Evolutionary conservation across 2,797 vertebrate genomes (phyloP).

Genomic region (Acanthiza pusilla): DNA sequence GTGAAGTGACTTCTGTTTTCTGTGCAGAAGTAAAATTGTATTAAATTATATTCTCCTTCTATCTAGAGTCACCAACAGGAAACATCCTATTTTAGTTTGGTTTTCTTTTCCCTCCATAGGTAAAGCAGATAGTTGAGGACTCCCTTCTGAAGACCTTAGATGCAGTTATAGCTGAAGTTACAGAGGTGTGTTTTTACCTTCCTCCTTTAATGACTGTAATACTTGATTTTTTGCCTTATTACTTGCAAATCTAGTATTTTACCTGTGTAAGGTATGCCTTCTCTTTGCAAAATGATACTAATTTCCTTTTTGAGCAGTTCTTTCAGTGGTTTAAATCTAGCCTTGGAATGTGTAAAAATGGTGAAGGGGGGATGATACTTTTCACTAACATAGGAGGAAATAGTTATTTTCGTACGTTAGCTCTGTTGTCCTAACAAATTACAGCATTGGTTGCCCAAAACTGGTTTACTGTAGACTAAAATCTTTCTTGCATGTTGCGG

Average conservation of each 20-base stretch:
- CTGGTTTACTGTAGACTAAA: neutral
- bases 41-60: neutral
- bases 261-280: neutral
- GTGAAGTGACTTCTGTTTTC: neutral
- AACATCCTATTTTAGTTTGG: neutral
- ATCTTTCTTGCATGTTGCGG: neutral
- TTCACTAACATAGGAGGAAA: neutral
- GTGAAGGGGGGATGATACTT: neutral
- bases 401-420: neutral
- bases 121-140: slow-evolving; percentile 88
- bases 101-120: slow-evolving; percentile 63
- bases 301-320: neutral
- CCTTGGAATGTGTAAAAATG: neutral
- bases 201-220: neutral
- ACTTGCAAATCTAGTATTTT: neutral
- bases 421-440: neutral
- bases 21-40: neutral
- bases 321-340: neutral
- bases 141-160: slow-evolving; percentile 88
- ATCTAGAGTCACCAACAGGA: neutral
- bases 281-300: neutral
- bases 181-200: slow-evolving; percentile 76
- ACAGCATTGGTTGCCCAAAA: neutral
- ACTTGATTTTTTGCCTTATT: neutral
- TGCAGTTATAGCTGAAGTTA: slow-evolving; percentile 75